phyloP scores from a whole-genome alignment of 2,888 invertebrate species.

The Anthrax anthrax region DNA sequence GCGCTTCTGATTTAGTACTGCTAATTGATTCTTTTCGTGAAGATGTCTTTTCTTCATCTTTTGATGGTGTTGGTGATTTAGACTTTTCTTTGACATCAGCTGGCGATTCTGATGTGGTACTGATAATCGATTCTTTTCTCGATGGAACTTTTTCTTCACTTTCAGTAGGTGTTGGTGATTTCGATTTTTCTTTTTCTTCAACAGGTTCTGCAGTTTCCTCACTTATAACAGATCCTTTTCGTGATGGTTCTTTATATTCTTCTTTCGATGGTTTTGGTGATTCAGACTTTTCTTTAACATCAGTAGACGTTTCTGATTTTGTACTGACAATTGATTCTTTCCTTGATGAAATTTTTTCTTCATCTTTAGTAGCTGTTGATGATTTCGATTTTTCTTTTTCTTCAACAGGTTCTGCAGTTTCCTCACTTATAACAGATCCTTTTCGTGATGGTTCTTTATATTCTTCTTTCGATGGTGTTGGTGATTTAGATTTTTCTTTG shows the following conservation, averaged over 20 bases:
- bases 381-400: too few species aligned
- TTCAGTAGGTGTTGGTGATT: constrained; percentile 16
- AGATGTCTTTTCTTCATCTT: constrained; percentile 3
- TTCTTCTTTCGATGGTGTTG: too few species aligned
- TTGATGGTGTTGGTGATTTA: not conserved
- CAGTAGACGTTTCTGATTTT: constrained; percentile 3
- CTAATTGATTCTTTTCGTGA: constrained; percentile 4
- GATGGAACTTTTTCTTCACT: constrained; percentile 15
- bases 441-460: constrained; percentile 8
- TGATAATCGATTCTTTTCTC: constrained; percentile 19
- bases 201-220: not conserved
- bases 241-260: not conserved
- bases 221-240: constrained; percentile 2
- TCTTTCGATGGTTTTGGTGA: not conserved
- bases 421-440: constrained; percentile 10
- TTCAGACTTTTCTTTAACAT: constrained; percentile 12
- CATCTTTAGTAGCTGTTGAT: not conserved
- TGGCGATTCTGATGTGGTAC: not conserved
- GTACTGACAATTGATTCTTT: constrained; percentile 18
- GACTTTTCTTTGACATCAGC: not conserved
- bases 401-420: too few species aligned
- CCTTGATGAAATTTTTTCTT: constrained; percentile 12
- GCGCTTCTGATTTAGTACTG: not conserved
- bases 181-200: constrained; percentile 13
- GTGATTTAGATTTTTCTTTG: too few species aligned